phyloP scores from a whole-genome alignment of 2,888 invertebrate genomes.

The Camponotus fellah region DNA sequence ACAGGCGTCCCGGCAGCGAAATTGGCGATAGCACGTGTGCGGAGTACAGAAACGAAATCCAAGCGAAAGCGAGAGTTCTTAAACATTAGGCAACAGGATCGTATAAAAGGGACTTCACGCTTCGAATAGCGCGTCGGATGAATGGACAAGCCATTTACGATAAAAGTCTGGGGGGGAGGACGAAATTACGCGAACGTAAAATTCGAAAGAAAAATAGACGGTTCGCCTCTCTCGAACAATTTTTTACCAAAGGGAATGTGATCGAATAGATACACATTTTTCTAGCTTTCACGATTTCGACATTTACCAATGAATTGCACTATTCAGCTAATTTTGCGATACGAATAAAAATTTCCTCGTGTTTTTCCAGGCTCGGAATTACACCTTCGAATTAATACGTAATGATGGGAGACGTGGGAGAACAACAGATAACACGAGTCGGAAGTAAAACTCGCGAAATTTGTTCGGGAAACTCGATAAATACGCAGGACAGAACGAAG shows the following conservation, averaged over 20 bases:
- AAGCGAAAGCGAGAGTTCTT: conserved; percentile 67
- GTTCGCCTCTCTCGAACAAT: conserved; percentile 6
- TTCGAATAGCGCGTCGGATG: conserved; percentile 48
- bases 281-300: background rate
- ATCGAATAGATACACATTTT: background rate
- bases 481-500: conserved; percentile 24
- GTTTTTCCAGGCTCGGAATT: background rate
- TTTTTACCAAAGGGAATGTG: background rate
- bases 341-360: background rate
- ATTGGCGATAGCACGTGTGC: conserved; percentile 79
- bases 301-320: background rate
- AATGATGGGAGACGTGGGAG: background rate
- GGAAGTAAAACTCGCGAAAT: conserved; percentile 27
- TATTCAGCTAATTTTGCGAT: background rate
- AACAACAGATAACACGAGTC: background rate
- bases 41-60: conserved; percentile 70
- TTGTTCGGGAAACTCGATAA: conserved; percentile 45
- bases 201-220: conserved; percentile 9
- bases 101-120: conserved; percentile 45
- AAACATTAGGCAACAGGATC: conserved; percentile 66
- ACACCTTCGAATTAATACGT: background rate
- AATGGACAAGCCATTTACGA: conserved; percentile 52
- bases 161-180: conserved; percentile 24
- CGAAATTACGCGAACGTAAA: conserved; percentile 28
- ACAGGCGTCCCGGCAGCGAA: conserved; percentile 72